phyloP scores from a whole-genome alignment of 2,113 vertebrate genomes.

The Dipodomys merriami region DNA sequence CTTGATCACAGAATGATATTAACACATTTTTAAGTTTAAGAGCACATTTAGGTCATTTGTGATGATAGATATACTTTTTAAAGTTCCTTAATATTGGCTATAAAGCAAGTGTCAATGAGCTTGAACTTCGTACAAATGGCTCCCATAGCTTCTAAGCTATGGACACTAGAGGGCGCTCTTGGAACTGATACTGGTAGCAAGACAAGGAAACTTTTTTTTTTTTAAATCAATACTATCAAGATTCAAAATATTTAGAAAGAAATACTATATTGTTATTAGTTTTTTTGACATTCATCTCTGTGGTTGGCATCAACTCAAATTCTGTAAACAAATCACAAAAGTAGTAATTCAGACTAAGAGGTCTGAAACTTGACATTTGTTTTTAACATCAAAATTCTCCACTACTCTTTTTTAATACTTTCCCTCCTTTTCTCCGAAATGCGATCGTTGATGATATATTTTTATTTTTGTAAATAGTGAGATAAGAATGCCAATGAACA shows the following conservation, averaged over 20 bases:
- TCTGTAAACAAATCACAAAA: constrained; percentile 80
- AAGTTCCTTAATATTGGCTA: constrained; percentile 59
- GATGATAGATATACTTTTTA: constrained; percentile 62
- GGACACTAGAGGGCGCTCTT: constrained; percentile 88
- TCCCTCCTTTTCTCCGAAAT: constrained; percentile 56
- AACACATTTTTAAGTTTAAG: constrained; percentile 65
- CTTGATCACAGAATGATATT: constrained; percentile 43
- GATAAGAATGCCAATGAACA: constrained; percentile 75
- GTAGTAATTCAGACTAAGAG: constrained; percentile 85
- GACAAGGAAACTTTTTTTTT: background rate
- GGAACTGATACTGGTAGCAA: constrained; percentile 79
- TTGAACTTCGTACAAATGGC: background rate
- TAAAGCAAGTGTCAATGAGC: constrained; percentile 44
- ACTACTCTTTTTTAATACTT: constrained; percentile 68
- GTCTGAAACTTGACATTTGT: constrained; percentile 72
- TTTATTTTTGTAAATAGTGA: constrained; percentile 82
- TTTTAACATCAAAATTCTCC: constrained; percentile 37
- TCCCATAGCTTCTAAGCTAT: constrained; percentile 32
- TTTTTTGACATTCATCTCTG: constrained; percentile 76
- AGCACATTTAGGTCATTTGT: constrained; percentile 40
- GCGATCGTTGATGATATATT: constrained; percentile 67
- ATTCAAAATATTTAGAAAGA: constrained; percentile 84
- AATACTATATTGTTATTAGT: constrained; percentile 86
- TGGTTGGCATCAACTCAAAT: constrained; percentile 81
- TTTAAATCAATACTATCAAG: constrained; percentile 76